These are phyloP conservation scores for Monoplex corrugatus DNA, from an alignment of 2,888 invertebrate genomes.

Conservation along the genomic window DNA sequence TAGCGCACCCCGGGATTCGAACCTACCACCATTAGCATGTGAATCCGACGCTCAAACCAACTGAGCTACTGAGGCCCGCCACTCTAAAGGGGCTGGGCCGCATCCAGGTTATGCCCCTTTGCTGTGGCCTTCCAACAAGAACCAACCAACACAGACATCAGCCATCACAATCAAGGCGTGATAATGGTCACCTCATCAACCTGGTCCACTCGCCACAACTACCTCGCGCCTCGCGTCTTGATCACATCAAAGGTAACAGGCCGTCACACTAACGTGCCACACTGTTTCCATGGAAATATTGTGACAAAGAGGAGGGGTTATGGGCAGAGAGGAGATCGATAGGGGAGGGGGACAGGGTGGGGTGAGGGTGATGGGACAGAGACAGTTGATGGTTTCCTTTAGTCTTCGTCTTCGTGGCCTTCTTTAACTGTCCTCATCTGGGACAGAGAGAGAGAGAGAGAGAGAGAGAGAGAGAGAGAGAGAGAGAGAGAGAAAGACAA, in stretches of 20 bases:
- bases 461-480: background rate
- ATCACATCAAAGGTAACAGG: slow-evolving; percentile 36
- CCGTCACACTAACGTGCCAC: slow-evolving; percentile 7
- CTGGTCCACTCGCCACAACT: too few relatives aligned
- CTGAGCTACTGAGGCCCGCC: too few relatives aligned
- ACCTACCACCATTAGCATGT: too few relatives aligned
- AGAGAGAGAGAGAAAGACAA: background rate
- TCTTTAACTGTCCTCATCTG: too few relatives aligned
- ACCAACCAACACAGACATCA: too few relatives aligned
- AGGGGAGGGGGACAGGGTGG: background rate
- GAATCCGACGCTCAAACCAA: too few relatives aligned
- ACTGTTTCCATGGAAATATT: slow-evolving; percentile 32
- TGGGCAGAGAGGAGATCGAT: background rate
- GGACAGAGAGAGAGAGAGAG: background rate
- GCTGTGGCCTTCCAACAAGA: too few relatives aligned
- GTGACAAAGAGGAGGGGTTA: background rate
- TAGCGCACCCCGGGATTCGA: too few relatives aligned
- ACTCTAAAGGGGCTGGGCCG: too few relatives aligned
- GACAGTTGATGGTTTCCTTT: background rate
- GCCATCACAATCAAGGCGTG: too few relatives aligned
- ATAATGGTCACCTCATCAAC: too few relatives aligned
- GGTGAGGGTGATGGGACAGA: background rate
- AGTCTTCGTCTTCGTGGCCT: background rate
- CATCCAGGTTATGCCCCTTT: too few relatives aligned
- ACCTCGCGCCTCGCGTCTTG: background rate